Evolutionary conservation across 92 coral and sea anemone species (phyloP).

Genomic region (Epizoanthus illoricatus): DNA sequence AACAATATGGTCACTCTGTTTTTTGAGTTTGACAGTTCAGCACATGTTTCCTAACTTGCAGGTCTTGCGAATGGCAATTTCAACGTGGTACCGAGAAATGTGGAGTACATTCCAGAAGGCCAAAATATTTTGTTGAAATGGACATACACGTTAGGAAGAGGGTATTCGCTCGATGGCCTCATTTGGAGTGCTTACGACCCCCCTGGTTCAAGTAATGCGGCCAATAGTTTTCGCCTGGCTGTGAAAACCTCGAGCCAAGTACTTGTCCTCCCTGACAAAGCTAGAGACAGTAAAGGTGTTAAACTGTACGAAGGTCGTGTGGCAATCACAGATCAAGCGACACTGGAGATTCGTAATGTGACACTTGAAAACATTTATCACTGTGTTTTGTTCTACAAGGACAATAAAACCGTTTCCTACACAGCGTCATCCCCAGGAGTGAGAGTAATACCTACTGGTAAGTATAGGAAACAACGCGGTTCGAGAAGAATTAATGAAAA

Average conservation of each 20-base stretch:
- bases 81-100: not conserved
- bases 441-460: not conserved
- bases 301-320: not conserved
- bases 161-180: not conserved
- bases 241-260: not conserved
- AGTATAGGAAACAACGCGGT: no score
- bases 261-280: not conserved
- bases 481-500: no score
- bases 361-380: not conserved
- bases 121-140: not conserved
- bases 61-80: no score
- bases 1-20: no score
- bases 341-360: not conserved
- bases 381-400: not conserved
- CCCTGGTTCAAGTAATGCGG: not conserved
- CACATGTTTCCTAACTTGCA: no score
- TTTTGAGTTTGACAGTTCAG: no score
- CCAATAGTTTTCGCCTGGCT: not conserved
- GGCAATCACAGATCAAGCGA: not conserved
- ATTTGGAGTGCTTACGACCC: not conserved
- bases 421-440: not conserved
- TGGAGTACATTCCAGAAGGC: not conserved
- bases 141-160: not conserved
- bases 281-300: not conserved
- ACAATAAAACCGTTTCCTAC: not conserved